Evolutionary conservation across 2,888 invertebrate species (phyloP), one percentile per base, ranked within the genome.

Genomic region (Ectropis crepuscularia): DNA sequence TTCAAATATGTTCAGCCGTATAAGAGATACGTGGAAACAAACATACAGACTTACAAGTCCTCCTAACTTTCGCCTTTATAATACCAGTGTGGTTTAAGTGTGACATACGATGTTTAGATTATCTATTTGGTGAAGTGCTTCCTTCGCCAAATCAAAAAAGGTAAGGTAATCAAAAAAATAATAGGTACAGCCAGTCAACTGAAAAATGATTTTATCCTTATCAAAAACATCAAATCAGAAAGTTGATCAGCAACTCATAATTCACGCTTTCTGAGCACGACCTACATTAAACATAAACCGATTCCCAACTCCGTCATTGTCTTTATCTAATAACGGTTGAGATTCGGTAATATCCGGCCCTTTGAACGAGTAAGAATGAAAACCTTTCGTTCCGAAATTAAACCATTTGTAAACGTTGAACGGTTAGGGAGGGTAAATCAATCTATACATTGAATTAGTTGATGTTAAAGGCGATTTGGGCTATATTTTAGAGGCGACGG

Each of bases 361-460:
- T 67, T 72, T 69, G 63, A 70, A 67, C 62, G 68, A 69, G 67
- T 71, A 75, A 77, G 73, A 78, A 78, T 76, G 75, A 78, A 76
- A 82, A 85, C 85, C 80, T 84, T 77, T 80, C 77, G 74, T 71
- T 75, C 73, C 77, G 78, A 84, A 88, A 89, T 88, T 86, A 87
- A 88, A 88, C 83, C 86, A 88, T 88, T 90, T 87, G 86, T 87
- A 84, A 85, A 85, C 79, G 82, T 72, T 82, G 81, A 72, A 77
- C 70, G 76, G 77, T 72, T 73, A 68, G 69, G 73, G 78, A 74
- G 75, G 82, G 83, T 89, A 86, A 89, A 89, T 89, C 89, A 88
- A 89, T 90, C 87, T 86, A 87, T 85, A 88, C 83, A 84, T 88
- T 89, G 85, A 89, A 90, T 89, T 89, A 89, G 86, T 86, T 86